phyloP scores from a whole-genome alignment of 2,797 vertebrate species.

The Choloepus didactylus region DNA sequence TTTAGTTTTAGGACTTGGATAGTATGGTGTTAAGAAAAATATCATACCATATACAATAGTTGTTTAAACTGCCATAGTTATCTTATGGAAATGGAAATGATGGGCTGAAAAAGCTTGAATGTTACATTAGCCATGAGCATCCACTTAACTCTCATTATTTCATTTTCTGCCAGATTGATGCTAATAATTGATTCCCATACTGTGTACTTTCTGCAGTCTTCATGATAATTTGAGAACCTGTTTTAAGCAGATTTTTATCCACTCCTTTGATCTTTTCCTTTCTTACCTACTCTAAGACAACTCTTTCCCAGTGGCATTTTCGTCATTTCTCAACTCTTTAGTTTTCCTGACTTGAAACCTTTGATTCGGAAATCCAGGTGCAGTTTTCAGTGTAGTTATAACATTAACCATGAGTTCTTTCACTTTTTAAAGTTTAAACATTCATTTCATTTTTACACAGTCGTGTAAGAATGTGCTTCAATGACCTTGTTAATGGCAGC shows the following conservation, averaged over 20 bases:
- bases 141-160: conserved; percentile 69
- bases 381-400: conserved; percentile 17
- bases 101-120: not conserved
- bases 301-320: conserved; percentile 24
- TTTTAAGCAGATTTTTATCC: not conserved
- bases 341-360: conserved; percentile 52
- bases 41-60: not conserved
- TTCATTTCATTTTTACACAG: conserved; percentile 50
- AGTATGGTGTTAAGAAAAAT: not conserved
- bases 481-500: conserved; percentile 42
- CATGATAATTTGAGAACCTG: conserved; percentile 45
- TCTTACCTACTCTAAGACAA: not conserved
- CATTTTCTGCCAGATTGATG: conserved; percentile 62
- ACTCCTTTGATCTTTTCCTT: not conserved
- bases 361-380: conserved; percentile 42
- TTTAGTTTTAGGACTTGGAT: not conserved
- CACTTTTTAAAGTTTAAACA: conserved; percentile 6
- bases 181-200: conserved; percentile 60
- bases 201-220: not conserved
- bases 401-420: conserved; percentile 2
- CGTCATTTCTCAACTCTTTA: not conserved
- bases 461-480: not conserved
- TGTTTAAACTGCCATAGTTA: not conserved
- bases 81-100: conserved; percentile 62
- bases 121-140: not conserved